These are phyloP conservation scores for Nemotelus nigrinus DNA, from an alignment of 2,888 invertebrate species.

Conservation along the genomic window DNA sequence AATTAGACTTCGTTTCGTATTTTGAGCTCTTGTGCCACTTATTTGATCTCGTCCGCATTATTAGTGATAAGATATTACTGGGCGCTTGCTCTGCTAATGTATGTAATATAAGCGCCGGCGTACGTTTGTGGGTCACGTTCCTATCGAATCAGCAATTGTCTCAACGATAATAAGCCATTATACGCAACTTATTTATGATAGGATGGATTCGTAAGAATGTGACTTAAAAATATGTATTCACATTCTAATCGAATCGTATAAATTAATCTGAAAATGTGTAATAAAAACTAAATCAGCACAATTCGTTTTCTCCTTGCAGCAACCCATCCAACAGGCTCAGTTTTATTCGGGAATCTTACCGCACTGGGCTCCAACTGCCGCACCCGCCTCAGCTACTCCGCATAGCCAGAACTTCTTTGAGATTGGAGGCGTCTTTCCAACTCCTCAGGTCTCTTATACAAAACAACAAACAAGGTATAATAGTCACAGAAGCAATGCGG, in stretches of 20 bases:
- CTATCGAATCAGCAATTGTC: too few species aligned
- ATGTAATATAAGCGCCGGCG: too few species aligned
- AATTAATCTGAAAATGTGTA: not conserved
- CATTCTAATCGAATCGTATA: not conserved
- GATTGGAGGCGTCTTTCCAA: conserved; percentile 75
- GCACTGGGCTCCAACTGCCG: conserved; percentile 65
- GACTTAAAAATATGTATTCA: not conserved
- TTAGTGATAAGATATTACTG: too few species aligned
- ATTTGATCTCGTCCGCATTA: too few species aligned
- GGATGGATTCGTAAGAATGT: too few species aligned
- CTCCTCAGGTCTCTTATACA: conserved; percentile 72
- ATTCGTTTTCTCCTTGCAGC: conserved; percentile 34
- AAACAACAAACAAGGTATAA: conserved; percentile 58
- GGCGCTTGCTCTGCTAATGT: too few species aligned
- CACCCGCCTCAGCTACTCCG: conserved; percentile 63
- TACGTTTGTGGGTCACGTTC: too few species aligned
- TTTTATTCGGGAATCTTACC: conserved; percentile 73
- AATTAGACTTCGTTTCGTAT: not conserved
- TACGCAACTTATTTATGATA: too few species aligned
- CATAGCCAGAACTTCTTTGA: conserved; percentile 71
- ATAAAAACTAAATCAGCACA: not conserved
- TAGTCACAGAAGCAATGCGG: conserved; percentile 57
- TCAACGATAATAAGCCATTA: too few species aligned
- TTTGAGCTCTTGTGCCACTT: too few species aligned
- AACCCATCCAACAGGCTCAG: conserved; percentile 72